These are phyloP conservation scores for Phenganax marumi DNA, from an alignment of 92 coral and sea anemone species.

Conservation along the genomic window DNA sequence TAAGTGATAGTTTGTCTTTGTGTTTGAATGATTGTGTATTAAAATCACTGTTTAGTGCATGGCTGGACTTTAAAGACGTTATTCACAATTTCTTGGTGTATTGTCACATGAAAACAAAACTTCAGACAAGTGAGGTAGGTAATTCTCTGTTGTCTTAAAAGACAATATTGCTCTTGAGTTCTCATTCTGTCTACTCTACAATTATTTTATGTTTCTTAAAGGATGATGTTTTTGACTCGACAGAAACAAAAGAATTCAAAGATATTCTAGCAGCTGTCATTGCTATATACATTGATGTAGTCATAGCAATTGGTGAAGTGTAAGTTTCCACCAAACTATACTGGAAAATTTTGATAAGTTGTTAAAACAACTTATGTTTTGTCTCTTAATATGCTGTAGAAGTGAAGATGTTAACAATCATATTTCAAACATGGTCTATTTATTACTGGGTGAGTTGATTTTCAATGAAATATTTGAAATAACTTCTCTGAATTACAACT, in stretches of 20 bases:
- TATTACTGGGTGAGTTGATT: slow-evolving; percentile 28
- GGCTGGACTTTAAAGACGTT: slow-evolving; percentile 25
- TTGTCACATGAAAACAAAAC: slow-evolving; percentile 14
- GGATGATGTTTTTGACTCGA: not conserved
- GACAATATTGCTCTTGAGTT: not conserved
- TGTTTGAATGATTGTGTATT: too few relatives aligned
- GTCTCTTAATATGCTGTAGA: not conserved
- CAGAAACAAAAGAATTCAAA: slow-evolving; percentile 8
- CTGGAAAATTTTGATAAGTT: too few relatives aligned
- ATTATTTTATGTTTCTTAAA: not conserved
- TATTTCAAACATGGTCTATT: slow-evolving; percentile 31
- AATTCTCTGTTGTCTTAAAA: not conserved
- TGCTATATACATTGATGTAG: slow-evolving; percentile 34
- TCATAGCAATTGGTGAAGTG: slow-evolving; percentile 12
- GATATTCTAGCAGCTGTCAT: slow-evolving; percentile 32
- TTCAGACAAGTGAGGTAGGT: not conserved
- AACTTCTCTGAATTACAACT: not conserved
- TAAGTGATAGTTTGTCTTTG: too few relatives aligned
- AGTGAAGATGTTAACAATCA: slow-evolving; percentile 6
- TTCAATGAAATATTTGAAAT: too few relatives aligned
- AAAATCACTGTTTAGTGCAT: not conserved
- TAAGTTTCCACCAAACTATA: not conserved
- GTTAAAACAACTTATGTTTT: not conserved
- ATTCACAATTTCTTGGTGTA: slow-evolving; percentile 15
- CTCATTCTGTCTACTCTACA: not conserved